Evolutionary conservation across 2,113 vertebrate genomes (phyloP).

Genomic region (Thunnus thynnus): DNA sequence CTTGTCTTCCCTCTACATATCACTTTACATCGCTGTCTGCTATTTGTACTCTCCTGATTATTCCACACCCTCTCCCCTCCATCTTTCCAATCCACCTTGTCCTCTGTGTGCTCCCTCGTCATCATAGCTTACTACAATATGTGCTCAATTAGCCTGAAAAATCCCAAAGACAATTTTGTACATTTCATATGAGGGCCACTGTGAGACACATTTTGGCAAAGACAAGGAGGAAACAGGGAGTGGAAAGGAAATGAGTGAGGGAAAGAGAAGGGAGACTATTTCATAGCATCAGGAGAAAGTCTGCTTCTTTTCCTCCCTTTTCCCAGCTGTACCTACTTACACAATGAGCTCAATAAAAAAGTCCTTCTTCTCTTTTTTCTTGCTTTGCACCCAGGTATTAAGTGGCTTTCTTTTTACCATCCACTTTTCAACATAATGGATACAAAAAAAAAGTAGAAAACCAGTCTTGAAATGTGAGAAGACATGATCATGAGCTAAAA

Average conservation of each 20-base stretch:
- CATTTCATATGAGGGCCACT: constrained; percentile 53
- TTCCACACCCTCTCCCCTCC: constrained; percentile 54
- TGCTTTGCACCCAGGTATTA: constrained; percentile 52
- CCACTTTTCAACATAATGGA: constrained; percentile 5
- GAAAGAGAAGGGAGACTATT: constrained; percentile 62
- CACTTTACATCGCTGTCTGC: constrained; percentile 53
- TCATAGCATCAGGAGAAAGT: constrained; percentile 52
- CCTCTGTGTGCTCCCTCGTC: constrained; percentile 52
- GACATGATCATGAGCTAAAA: not conserved
- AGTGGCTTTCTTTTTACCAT: constrained; percentile 32
- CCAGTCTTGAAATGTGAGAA: not conserved
- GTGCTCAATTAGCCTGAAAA: constrained; percentile 47
- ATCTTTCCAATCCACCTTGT: constrained; percentile 41
- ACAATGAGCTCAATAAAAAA: constrained; percentile 63
- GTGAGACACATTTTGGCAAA: constrained; percentile 66
- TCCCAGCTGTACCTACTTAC: constrained; percentile 70
- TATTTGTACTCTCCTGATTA: constrained; percentile 38
- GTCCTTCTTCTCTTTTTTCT: constrained; percentile 35
- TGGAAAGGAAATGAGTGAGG: constrained; percentile 69
- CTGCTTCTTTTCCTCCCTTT: constrained; percentile 38
- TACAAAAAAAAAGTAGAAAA: constrained; percentile 26
- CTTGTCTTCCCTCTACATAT: constrained; percentile 32
- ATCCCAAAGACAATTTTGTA: constrained; percentile 50
- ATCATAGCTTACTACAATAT: constrained; percentile 49
- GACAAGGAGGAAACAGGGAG: constrained; percentile 56